Percentiles rank a stretch among this genome's conserved stretches.
These are phyloP conservation scores for Phyllostomus discolor DNA, from an alignment of 2,113 vertebrate genomes.

Conservation along the genomic window DNA sequence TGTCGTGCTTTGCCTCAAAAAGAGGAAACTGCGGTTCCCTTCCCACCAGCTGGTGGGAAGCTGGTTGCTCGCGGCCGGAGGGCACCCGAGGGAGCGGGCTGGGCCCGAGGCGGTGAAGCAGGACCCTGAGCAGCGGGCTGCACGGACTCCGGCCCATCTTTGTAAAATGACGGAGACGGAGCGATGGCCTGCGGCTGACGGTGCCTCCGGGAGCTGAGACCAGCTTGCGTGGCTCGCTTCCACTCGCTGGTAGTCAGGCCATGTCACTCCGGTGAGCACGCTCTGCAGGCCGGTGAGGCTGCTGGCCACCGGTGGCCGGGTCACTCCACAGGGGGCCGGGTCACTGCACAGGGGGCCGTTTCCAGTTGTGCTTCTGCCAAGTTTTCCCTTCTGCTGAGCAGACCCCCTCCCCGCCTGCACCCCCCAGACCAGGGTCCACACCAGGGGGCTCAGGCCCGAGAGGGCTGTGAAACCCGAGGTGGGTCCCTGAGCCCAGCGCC, in stretches of 20 bases:
- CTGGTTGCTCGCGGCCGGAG: no score
- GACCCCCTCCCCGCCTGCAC: rapidly evolving
- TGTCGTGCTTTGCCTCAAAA: neutral
- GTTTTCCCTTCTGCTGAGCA: neutral
- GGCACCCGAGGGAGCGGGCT: no score
- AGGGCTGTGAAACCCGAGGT: rapidly evolving
- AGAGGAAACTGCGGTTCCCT: slow-evolving; percentile 4
- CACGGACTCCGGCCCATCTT: no score
- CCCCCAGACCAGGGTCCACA: rapidly evolving
- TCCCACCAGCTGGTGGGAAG: neutral
- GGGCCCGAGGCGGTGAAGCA: no score
- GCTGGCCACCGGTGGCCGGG: no score
- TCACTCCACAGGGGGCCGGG: no score
- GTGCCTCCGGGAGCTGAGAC: neutral
- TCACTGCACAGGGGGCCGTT: rapidly evolving
- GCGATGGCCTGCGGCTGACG: no score
- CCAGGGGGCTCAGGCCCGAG: no score
- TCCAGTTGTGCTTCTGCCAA: neutral
- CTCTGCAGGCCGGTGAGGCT: no score
- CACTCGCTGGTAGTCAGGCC: rapidly evolving
- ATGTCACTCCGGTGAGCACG: no score
- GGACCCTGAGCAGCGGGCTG: no score
- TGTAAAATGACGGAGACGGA: no score
- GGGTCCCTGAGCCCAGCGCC: neutral
- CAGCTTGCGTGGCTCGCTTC: rapidly evolving